These are phyloP conservation scores for Isichthys henryi DNA, from an alignment of 2,113 vertebrate species.

Conservation along the genomic window DNA sequence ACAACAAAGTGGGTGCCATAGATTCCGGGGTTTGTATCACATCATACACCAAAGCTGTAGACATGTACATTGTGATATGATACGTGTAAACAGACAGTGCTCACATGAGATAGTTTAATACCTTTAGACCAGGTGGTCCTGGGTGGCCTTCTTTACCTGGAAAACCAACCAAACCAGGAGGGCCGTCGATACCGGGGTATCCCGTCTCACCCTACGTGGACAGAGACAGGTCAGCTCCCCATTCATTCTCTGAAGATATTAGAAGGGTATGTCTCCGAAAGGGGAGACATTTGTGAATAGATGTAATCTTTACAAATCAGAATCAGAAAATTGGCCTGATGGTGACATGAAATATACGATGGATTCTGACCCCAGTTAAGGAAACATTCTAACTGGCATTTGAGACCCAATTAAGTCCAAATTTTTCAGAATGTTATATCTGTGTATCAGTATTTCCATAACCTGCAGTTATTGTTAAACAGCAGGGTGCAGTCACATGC, in stretches of 20 bases:
- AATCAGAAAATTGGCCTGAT: neutral
- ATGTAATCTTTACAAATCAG: neutral
- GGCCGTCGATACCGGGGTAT: conserved; percentile 33
- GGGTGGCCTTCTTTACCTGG: conserved; percentile 32
- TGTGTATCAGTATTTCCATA: neutral
- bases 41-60: neutral
- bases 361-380: too few relatives aligned
- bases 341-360: neutral
- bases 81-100: too few relatives aligned
- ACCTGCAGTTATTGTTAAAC: neutral
- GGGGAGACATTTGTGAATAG: neutral
- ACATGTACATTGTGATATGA: neutral
- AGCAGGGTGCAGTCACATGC: neutral
- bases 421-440: neutral
- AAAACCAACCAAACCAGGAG: conserved; percentile 27
- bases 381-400: neutral
- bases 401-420: neutral
- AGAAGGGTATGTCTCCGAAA: neutral
- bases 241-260: neutral
- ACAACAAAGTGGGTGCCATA: neutral
- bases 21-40: neutral
- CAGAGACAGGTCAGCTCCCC: neutral
- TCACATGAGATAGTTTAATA: conserved; percentile 17
- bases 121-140: conserved; percentile 43
- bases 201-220: conserved; percentile 46